Conservation (phyloP, 92 coral and sea anemone genomes). For the Porites cylindrica region DNA sequence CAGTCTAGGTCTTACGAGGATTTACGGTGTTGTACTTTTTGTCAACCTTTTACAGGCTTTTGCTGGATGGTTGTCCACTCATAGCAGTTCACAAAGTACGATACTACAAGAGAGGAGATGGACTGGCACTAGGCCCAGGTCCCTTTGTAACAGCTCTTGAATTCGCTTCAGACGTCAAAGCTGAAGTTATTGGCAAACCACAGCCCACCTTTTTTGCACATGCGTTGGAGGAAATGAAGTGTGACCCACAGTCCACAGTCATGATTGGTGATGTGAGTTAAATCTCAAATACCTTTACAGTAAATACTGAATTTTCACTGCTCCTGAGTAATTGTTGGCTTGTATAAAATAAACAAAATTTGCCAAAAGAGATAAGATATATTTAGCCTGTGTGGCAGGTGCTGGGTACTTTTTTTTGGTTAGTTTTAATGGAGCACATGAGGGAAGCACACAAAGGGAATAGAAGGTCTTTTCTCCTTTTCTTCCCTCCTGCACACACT, state of each 20-base stretch:
- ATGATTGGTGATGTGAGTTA: constrained; percentile 97
- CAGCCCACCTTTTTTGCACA: constrained; percentile 82
- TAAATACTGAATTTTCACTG: no score
- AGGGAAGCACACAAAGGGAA: no score
- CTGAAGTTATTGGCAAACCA: constrained; percentile 94
- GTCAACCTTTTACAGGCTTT: constrained; percentile 55
- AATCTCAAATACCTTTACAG: background rate
- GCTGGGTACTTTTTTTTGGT: no score
- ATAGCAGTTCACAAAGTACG: constrained; percentile 96
- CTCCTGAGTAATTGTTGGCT: no score
- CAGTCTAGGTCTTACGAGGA: no score
- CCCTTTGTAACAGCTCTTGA: constrained; percentile 97
- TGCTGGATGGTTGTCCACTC: constrained; percentile 88
- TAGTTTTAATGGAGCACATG: no score
- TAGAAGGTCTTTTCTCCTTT: no score
- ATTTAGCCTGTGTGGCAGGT: no score
- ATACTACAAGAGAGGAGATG: constrained; percentile 91
- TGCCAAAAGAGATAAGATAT: no score
- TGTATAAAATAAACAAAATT: no score
- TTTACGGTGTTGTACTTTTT: background rate
- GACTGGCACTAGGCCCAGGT: constrained; percentile 98
- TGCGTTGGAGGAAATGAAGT: constrained; percentile 77
- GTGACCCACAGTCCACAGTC: constrained; percentile 77
- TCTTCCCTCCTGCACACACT: no score
- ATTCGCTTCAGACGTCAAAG: constrained; percentile 80